Conservation (phyloP, 2,797 vertebrate species). For the Distichodus sexfasciatus region DNA sequence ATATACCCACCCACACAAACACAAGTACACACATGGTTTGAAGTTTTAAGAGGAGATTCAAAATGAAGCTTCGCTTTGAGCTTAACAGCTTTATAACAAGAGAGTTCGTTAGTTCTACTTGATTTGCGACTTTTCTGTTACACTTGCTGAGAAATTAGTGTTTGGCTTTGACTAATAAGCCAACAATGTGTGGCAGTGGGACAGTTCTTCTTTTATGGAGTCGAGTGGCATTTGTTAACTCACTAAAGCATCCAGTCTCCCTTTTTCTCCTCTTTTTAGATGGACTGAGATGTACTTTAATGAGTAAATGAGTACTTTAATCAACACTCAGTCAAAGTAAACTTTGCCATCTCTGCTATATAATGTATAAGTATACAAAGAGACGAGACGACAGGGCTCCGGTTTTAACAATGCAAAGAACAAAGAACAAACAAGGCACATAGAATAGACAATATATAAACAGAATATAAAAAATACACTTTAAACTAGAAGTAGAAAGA, state of each 20-base stretch:
- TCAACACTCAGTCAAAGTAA: too few relatives aligned
- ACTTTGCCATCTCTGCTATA: too few relatives aligned
- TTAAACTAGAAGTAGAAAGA: too few relatives aligned
- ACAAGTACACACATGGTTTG: conserved; percentile 65
- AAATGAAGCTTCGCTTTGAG: conserved; percentile 77
- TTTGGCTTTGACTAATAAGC: conserved; percentile 69
- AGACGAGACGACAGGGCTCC: too few relatives aligned
- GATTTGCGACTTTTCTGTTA: conserved; percentile 56
- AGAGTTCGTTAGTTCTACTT: conserved; percentile 63
- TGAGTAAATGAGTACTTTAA: too few relatives aligned
- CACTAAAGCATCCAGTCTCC: not conserved
- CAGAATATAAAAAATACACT: too few relatives aligned
- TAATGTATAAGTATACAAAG: too few relatives aligned
- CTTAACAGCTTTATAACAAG: conserved; percentile 70
- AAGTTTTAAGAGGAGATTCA: conserved; percentile 73
- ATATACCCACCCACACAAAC: not conserved
- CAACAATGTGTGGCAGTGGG: conserved; percentile 53
- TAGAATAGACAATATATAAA: too few relatives aligned
- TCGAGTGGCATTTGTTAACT: conserved; percentile 56
- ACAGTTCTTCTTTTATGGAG: conserved; percentile 51
- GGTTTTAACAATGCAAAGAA: too few relatives aligned
- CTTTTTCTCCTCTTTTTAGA: not conserved
- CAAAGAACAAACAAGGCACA: too few relatives aligned
- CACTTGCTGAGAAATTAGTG: conserved; percentile 66
- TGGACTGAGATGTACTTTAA: not conserved